Base-by-base conservation (phyloP, 2,888 invertebrate species). In the Eulithis testata region DNA sequence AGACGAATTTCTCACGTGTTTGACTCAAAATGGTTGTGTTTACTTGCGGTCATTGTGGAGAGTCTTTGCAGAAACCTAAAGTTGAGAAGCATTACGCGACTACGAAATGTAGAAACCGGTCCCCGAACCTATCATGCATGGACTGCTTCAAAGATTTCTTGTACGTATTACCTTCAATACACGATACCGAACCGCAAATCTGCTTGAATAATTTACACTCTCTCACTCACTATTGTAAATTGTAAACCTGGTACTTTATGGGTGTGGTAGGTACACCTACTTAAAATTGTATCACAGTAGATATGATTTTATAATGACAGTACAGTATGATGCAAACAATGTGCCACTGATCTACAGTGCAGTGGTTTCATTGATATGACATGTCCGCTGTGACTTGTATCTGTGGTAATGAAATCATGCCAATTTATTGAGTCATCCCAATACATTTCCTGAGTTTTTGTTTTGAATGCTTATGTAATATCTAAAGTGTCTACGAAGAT, bases 81-180 rank as follows among this genome's bases (percentile, higher is more conserved):
- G 98, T 98, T 0, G 97, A 97, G 74, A 98, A 97, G 81, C 99
- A 99, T 88, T 97, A 96, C 82, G 94, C 94, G 73, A 94, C 94
- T 72, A 95, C 94, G 58, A 94, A 94, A 82, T 98, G 98, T 82
- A 94, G 96, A 60, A 93, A 94, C 72, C 93, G 93, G 11, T 93
- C 93, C 56, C 94, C 96, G 71, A 95, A 95, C 75, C 90, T 98
- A 52, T 97, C 98, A 0, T 99, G 99, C 87, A 96, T 99, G 86
- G 99, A 99, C 84, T 99, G 99, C 85, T 95, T 96, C 58, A 97
- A 97, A 87, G 98, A 98, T 87, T 99, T 97, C 88, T 87, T 93
- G 96, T 96, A 88, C 94, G 94, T 90, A 80, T 74, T 21, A 5
- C 44, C 27, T 37, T 8, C 11, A 47, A 3, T 49, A 49, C 3